Conservation (phyloP, 2,888 invertebrate species). For the Vesta saturnalis region DNA sequence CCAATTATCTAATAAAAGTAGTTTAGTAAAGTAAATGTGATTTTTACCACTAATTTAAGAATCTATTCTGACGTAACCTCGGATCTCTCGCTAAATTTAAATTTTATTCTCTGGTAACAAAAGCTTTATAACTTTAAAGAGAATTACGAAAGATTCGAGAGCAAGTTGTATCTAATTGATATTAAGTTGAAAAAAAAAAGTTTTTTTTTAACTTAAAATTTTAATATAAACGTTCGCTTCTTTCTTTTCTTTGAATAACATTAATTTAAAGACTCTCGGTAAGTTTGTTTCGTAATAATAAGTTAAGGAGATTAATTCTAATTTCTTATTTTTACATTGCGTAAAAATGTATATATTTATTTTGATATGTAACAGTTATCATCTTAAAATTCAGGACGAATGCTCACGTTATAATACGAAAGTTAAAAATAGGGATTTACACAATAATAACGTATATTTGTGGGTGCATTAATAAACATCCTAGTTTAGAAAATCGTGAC, state of each 20-base stretch:
- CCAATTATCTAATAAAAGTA: too few relatives aligned
- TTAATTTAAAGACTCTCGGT: not conserved
- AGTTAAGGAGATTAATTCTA: not conserved
- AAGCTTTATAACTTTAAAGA: not conserved
- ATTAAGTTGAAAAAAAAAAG: not conserved
- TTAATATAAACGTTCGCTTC: too few relatives aligned
- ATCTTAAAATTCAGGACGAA: not conserved
- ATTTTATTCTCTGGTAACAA: too few relatives aligned
- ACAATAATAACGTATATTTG: constrained; percentile 10
- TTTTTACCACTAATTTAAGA: too few relatives aligned
- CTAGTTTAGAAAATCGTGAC: constrained; percentile 30
- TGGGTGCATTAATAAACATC: constrained; percentile 15
- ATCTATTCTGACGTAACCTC: too few relatives aligned
- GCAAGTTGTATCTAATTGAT: constrained; percentile 1
- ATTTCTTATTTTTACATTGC: not conserved
- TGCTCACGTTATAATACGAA: constrained; percentile 1
- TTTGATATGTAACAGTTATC: not conserved
- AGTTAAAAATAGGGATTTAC: constrained; percentile 13
- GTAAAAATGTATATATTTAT: not conserved
- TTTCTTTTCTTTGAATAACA: not conserved
- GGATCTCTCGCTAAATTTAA: too few relatives aligned
- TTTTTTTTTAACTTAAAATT: too few relatives aligned
- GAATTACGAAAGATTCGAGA: not conserved
- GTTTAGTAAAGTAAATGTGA: too few relatives aligned
- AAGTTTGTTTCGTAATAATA: not conserved